Evolutionary conservation across 2,888 invertebrate genomes (phyloP), one percentile per base, ranked within the genome.

Genomic region (Zhengitettix transpicula): DNA sequence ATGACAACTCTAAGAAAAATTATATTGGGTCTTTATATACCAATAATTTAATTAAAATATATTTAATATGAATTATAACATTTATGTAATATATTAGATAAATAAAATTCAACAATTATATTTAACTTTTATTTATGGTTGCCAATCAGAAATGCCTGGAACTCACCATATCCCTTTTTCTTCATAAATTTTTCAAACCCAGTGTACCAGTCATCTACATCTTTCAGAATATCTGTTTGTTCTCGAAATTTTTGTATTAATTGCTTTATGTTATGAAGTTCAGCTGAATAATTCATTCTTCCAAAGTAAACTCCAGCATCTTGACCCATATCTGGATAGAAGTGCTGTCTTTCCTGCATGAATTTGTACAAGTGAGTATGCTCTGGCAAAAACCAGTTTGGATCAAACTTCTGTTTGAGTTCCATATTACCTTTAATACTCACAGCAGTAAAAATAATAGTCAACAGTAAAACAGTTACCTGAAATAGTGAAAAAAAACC

Each of bases 321-420:
- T 66, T 79, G 68, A 12, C 83, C 89, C 60, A 78, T 77, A 42
- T 80, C 75, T 0, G 89, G 87, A 71, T 82, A 90, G 67, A 79
- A 81, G 60, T 73, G 64, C 57, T 78, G 77, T 58, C 80, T 74
- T n/a, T 75, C 73, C 52, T 73, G 68, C 7, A 83, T 67, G 70
- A 78, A 89, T 58, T 82, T 72, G 65, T 78, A 79, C 58, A 84
- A 79, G 69, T 87, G 84, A 0, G 85, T 82, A 57, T 78, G 78
- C 58, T 81, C 77, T 0, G 89, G 89, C 60, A 89, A 77, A 68
- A 89, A 89, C 89, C 89, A 89, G 59, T 77, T 78, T 0, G 85
- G 84, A 71, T 89, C 87, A 71, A 89, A 89, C 70, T 84, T 82
- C 71, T 89, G 88, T 69, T 87, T 82, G 58, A 89, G 73, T 65